Percentiles rank a stretch among this genome's conserved stretches.
These are phyloP conservation scores for Plemyria rubiginata DNA, from an alignment of 2,888 invertebrate species.

Conservation along the genomic window DNA sequence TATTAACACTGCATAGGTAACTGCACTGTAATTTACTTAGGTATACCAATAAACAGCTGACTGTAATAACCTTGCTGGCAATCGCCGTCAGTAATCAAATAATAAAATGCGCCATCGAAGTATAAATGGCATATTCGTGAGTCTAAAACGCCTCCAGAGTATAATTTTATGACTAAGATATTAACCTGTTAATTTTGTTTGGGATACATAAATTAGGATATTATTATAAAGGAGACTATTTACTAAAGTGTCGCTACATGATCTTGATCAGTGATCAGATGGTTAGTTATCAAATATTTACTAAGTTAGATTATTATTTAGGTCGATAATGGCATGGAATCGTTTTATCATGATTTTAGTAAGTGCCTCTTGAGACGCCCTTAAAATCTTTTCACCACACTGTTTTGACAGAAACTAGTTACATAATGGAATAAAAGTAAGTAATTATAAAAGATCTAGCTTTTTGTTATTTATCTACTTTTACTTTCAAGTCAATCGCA, in stretches of 20 bases:
- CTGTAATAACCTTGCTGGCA: slow-evolving; percentile 31
- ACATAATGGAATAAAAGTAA: too few relatives aligned
- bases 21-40: too few relatives aligned
- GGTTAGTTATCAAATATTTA: too few relatives aligned
- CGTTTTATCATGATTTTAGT: too few relatives aligned
- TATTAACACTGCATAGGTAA: not conserved
- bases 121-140: slow-evolving; percentile 45
- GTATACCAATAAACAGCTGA: slow-evolving; percentile 21
- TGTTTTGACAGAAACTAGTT: too few relatives aligned
- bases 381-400: too few relatives aligned
- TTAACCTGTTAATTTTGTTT: slow-evolving; percentile 32
- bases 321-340: too few relatives aligned
- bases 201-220: slow-evolving; percentile 38
- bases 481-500: too few relatives aligned
- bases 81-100: slow-evolving; percentile 43
- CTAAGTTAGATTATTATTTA: too few relatives aligned
- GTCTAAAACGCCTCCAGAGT: slow-evolving; percentile 30
- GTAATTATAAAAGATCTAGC: too few relatives aligned
- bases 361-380: too few relatives aligned
- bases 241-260: not conserved
- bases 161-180: slow-evolving; percentile 32
- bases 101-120: slow-evolving; percentile 47
- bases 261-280: not conserved
- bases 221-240: slow-evolving; percentile 1
- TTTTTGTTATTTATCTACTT: too few relatives aligned